Evolutionary conservation across 2,888 invertebrate species (phyloP), one percentile per base, ranked within the genome.

Genomic region (Ligdia adustata): DNA sequence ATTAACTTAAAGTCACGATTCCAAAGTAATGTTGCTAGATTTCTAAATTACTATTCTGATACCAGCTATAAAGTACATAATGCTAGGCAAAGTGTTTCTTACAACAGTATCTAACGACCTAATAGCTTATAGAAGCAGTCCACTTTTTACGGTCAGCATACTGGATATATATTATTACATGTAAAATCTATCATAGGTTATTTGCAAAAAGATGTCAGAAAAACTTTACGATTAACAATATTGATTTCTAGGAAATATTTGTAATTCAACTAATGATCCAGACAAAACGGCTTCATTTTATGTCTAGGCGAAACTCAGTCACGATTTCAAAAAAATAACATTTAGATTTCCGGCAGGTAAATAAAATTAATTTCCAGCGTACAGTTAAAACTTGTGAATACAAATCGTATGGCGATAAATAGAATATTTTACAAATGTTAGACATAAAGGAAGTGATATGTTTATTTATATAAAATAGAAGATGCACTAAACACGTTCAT

Each of bases 1-100:
- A 69, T 63, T 62, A 69, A 60, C 52, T 62, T 56, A 44, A 31
- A 52, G 62, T 69, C 71, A 70, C 68, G 66, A 72, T 63, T 61
- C 50, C 50, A 27, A 49, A 26, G 39, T 57, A 59, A 52, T 62
- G 53, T 46, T 51, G 62, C 42, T 60, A 64, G 57, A 51, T 37
- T 57, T 57, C 51, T 46, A 62, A 64, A 68, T 59, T 43, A 54
- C 44, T 29, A 38, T 31, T 43, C 46, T 16, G 35, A 32, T 50
- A 43, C 27, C 34, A 31, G 9, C 34, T 15, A 27, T 28, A 27
- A 16, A 24, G 18, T 27, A 11, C 12, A 2, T 41, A 31, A 31
- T 12, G 9, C 7, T 9, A 20, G 27, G 28, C 38, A 37, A 26
- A 29, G 24, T 15, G 39, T 29, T 26, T 35, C 26, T 33, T 22